A percentile compares a stretch with the other conserved stretches of the same genome.
phyloP scores from a whole-genome alignment of 2,113 vertebrate species.

The Brachyhypopomus occidentalis region DNA sequence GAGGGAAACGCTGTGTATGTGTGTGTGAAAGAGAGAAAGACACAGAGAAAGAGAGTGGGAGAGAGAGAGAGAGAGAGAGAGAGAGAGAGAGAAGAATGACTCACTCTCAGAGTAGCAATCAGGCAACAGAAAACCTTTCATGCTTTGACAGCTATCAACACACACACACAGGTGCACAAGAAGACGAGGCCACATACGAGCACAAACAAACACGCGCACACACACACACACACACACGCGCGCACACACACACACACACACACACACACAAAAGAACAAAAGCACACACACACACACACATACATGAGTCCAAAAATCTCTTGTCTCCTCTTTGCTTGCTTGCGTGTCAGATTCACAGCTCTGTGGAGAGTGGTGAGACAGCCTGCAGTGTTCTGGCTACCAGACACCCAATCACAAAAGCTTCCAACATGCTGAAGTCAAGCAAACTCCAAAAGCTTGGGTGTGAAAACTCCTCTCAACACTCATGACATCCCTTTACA shows the following conservation, averaged over 20 bases:
- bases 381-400: not conserved
- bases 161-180: not conserved
- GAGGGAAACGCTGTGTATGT: constrained; percentile 11
- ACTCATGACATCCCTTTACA: not conserved
- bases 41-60: too few species aligned
- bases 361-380: not conserved
- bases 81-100: constrained; percentile 17
- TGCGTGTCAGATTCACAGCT: constrained; percentile 2
- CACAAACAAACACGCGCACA: not conserved
- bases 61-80: not conserved
- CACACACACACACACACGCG: not conserved
- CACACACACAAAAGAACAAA: not conserved
- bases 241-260: not conserved
- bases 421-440: not conserved
- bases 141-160: constrained; percentile 28
- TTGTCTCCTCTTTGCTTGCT: not conserved
- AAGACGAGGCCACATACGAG: too few species aligned
- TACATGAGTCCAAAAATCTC: not conserved
- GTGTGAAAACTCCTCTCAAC: not conserved
- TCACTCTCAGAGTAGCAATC: constrained; percentile 27
- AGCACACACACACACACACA: not conserved
- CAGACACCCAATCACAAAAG: not conserved
- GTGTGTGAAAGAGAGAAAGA: not conserved
- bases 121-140: constrained; percentile 35
- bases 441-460: not conserved